Base-by-base conservation (phyloP, 2,888 invertebrate genomes). In the Coelinius sp. region DNA sequence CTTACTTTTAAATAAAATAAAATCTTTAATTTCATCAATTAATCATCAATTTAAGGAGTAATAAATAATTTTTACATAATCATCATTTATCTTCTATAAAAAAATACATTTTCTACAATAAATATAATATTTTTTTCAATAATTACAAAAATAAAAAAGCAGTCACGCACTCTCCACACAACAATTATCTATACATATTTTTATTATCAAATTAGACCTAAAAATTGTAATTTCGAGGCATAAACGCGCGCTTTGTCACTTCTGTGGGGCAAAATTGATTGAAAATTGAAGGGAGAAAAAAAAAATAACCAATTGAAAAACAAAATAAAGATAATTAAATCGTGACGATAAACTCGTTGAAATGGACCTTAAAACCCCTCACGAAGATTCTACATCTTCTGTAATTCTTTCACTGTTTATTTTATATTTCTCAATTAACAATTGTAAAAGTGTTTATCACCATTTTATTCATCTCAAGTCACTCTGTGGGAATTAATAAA, bases 381-480 rank as follows among this genome's bases (percentile, higher is more conserved):
- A 59, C 35, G 3, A 59, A 59, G 20, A 59, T 31, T 59, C 8
- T 4, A 59, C 20, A 20, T 59, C 31, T 31, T 59, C 22, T 59
- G 31, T 17, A 59, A 14, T 31, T 59, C 35, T 31, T 17, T 56
- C 4, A 17, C 8, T n/a, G 7, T 31, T 59, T 59, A 27, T 17
- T 59, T 59, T 27, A 6, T 59, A 22, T 12, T 59, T 59, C 59
- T 31, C 20, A 59, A n/a, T n/a, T n/a, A n/a, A 59, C 59, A 20
- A 59, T 20, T 59, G 17, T 59, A 59, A 14, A 35, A 59, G 25
- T 31, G 17, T 59, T 59, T 59, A 59, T 59, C 31, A 56, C 27
- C 12, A 14, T 27, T 64, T 31, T 64, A 35, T 68, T 68, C 68
- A 73, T 65, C 64, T 70, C 64, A 62, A 59, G 67, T 25, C 35